Evolutionary conservation across 2,888 invertebrate genomes (phyloP), one percentile per base, ranked within the genome.

Genomic region (Xestia rhomboidea): DNA sequence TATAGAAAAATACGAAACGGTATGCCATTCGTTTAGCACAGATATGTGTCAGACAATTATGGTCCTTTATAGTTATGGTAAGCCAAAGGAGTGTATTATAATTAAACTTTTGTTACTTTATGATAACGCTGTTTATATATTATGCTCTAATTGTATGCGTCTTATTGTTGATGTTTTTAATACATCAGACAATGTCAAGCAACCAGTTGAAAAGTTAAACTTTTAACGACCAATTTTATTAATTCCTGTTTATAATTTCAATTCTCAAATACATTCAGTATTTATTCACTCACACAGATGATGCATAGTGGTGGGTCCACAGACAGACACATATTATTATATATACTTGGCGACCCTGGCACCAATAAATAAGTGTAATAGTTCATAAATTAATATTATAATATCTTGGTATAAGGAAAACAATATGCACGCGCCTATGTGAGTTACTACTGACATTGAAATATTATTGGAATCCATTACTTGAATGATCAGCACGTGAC

Each of bases 371-470:
- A 76, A 49, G 60, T 70, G 38, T 70, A 57, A 76, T 82, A 82
- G 71, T 66, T 62, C 27, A 82, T 82, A 81, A 85, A 64, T 64
- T 64, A 27, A 62, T 64, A 34, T 27, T 11, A 64, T 27, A 57
- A 75, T 68, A 44, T 69, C 57, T 67, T n/a, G 21, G 57, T 30
- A 84, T 76, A 84, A 84, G 87, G 84, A 86, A 86, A 84, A 86
- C 54, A 74, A 67, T 81, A 73, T 63, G 13, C 15, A 27, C 38
- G 66, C n/a, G n/a, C 34, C 24, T 51, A 67, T 66, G n/a, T 68
- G 27, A 71, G 51, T 77, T 60, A 63, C 64, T 69, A 66, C 51
- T 78, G 79, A 68, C 79, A 86, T 83, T 86, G 79, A 82, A 73
- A 68, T 73, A 82, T 85, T 60, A 70, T 51, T 68, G 60, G 54